These are phyloP conservation scores for Cantharis flavilabris DNA, from an alignment of 2,888 invertebrate genomes.

Conservation along the genomic window DNA sequence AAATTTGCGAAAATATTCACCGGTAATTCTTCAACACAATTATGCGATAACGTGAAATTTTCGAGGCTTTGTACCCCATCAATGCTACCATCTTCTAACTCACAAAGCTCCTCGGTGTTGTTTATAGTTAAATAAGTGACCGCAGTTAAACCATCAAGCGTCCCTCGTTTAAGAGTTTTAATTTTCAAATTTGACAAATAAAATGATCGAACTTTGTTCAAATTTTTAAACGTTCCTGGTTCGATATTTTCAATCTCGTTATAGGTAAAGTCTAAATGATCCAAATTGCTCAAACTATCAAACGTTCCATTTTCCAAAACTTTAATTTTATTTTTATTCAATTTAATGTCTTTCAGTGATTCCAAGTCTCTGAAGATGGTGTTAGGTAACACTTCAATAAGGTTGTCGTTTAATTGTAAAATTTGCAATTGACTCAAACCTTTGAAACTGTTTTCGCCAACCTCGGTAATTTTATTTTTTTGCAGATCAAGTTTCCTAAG, in stretches of 20 bases:
- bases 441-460: slow-evolving; percentile 8
- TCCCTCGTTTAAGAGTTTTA: neutral
- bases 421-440: slow-evolving; percentile 28
- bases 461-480: slow-evolving; percentile 26
- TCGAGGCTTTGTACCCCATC: neutral
- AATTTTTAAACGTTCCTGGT: slow-evolving; percentile 19
- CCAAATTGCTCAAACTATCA: slow-evolving; percentile 24
- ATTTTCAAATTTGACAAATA: slow-evolving; percentile 16
- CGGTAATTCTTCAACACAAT: neutral
- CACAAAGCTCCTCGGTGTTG: neutral
- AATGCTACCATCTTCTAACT: neutral
- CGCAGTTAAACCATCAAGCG: neutral
- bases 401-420: slow-evolving; percentile 34
- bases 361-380: slow-evolving; percentile 3
- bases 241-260: slow-evolving; percentile 32
- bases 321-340: slow-evolving; percentile 16
- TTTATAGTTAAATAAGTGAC: neutral
- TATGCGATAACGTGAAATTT: neutral
- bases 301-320: slow-evolving; percentile 30
- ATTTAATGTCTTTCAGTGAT: neutral
- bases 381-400: neutral
- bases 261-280: slow-evolving; percentile 34
- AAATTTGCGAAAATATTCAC: neutral
- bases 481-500: slow-evolving; percentile 32
- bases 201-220: slow-evolving; percentile 31